Evolutionary conservation across 2,797 vertebrate genomes (phyloP).

Genomic region (Balearica regulorum): DNA sequence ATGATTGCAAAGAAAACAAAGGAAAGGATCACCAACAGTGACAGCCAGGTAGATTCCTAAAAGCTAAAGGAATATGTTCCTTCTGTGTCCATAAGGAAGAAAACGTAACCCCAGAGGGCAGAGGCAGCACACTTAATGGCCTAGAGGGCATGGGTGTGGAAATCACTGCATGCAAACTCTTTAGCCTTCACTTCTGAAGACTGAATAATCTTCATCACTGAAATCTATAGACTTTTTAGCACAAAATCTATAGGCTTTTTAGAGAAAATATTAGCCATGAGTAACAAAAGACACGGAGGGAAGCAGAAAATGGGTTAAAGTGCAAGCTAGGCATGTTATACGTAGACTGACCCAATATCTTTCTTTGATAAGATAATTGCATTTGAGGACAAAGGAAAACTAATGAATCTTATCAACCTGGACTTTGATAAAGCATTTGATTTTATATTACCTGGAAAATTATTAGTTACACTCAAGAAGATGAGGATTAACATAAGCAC

Average conservation of each 20-base stretch:
- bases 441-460: background rate
- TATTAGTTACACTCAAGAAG: background rate
- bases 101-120: background rate
- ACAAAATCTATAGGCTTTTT: background rate
- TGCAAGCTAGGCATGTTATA: background rate
- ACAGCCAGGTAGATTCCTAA: background rate
- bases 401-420: conserved; percentile 15
- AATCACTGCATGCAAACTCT: background rate
- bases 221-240: background rate
- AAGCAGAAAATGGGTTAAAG: conserved; percentile 16
- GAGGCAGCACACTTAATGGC: background rate
- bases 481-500: background rate
- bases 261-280: background rate
- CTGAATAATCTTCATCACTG: background rate
- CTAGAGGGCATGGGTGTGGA: background rate
- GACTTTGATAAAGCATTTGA: conserved; percentile 36
- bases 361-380: conserved; percentile 3
- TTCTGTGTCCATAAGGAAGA: background rate
- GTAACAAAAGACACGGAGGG: background rate
- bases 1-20: background rate
- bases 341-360: background rate
- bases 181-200: background rate
- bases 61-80: background rate
- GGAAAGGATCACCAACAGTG: background rate
- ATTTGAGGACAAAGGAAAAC: background rate